These are phyloP conservation scores for Patella pellucida DNA, from an alignment of 2,888 invertebrate species.

Conservation along the genomic window DNA sequence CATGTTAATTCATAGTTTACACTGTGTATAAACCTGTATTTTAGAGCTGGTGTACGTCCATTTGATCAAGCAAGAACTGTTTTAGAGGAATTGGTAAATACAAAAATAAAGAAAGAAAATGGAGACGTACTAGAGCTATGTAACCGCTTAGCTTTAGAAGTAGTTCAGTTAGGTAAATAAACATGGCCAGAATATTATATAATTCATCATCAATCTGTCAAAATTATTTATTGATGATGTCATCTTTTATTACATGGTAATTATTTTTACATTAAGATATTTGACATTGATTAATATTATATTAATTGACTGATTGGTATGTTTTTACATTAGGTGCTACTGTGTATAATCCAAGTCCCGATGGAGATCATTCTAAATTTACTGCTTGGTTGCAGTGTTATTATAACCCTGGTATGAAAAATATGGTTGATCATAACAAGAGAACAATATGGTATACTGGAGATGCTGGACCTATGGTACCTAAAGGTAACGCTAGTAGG, in stretches of 20 bases:
- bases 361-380: slow-evolving; percentile 49
- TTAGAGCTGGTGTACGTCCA: slow-evolving; percentile 62
- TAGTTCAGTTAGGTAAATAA: slow-evolving; percentile 57
- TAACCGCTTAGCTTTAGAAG: slow-evolving; percentile 61
- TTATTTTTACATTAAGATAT: too few relatives aligned
- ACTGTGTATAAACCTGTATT: neutral
- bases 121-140: slow-evolving; percentile 66
- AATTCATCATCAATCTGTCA: too few relatives aligned
- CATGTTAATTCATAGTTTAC: too few relatives aligned
- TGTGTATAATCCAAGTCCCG: slow-evolving; percentile 54
- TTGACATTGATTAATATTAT: too few relatives aligned
- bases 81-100: slow-evolving; percentile 45
- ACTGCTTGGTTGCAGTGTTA: slow-evolving; percentile 69
- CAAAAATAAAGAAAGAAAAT: slow-evolving; percentile 18
- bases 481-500: slow-evolving; percentile 46
- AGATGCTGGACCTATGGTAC: slow-evolving; percentile 60
- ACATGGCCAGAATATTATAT: too few relatives aligned
- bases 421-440: slow-evolving; percentile 63
- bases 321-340: slow-evolving; percentile 44
- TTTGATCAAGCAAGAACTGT: slow-evolving; percentile 64
- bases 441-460: slow-evolving; percentile 69
- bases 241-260: too few relatives aligned
- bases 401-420: slow-evolving; percentile 66
- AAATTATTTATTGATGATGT: too few relatives aligned
- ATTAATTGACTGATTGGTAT: too few relatives aligned